Evolutionary conservation across 2,113 vertebrate species (phyloP), one percentile per base, ranked within the genome.

Genomic region (Marmota flaviventris): DNA sequence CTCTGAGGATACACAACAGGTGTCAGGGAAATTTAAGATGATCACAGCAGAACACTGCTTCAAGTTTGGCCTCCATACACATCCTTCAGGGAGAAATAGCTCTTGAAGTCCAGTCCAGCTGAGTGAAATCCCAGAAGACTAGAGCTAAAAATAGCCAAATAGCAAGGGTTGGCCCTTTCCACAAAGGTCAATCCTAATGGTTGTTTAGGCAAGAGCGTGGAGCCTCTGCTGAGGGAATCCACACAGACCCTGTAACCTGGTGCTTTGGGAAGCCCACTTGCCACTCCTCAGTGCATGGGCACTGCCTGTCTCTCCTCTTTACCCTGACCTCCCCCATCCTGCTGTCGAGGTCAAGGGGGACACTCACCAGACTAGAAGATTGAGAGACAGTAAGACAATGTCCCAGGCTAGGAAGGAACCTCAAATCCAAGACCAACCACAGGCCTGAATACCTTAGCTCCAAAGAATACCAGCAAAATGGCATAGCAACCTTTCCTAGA

Each of bases 141-240:
- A 86, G 56, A 83, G 89, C 89, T 98, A 98, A 98, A 98, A 98
- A 98, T 98, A 98, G 39, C 87, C 73, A 88, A 94, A 96, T 42
- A 96, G 70, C 95, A 96, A 94, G 97, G 97, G 93, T 78, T 94
- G 94, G 84, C 82, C 65, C 27, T 96, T 93, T 97, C 85, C 39
- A 63, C 70, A 98, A 98, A 98, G 98, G 98, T 98, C 98, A 98
- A 24, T 79, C 2, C 56, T 92, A 81, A 93, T 5, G 67, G 27
- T 13, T n/a, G 17, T 39, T 83, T 27, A 53, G 56, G 63, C 39
- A 69, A 63, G 34, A 72, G 20, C 48, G 2, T 0, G 5, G 76
- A 61, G 39, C 10, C 17, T 85, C 75, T 81, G 51, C 58, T 39
- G 13, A 42, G 2, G 56, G 27, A 13, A 48, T 67, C 13, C 5